Evolutionary conservation across 2,113 vertebrate species (phyloP).

Genomic region (Pachypanchax playfairii): DNA sequence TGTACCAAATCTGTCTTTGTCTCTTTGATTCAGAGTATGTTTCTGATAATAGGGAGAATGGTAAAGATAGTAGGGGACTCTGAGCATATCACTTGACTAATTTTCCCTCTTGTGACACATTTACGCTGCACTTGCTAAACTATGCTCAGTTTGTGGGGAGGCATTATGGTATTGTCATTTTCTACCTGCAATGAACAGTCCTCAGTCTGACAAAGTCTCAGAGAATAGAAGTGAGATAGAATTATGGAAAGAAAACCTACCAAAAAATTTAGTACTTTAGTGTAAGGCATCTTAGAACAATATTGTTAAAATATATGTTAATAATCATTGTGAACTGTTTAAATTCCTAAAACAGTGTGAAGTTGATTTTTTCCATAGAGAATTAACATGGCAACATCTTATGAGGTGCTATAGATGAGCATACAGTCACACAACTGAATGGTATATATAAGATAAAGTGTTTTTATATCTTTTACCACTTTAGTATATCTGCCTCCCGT

Average conservation of each 20-base stretch:
- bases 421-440: too few relatives aligned
- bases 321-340: too few relatives aligned
- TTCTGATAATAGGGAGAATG: slow-evolving; percentile 27
- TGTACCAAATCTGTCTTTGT: neutral
- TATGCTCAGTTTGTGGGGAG: slow-evolving; percentile 19
- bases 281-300: neutral
- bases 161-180: slow-evolving; percentile 25
- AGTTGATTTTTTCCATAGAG: too few relatives aligned
- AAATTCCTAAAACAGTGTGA: too few relatives aligned
- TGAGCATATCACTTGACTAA: slow-evolving; percentile 16
- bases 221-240: neutral
- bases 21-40: slow-evolving; percentile 28
- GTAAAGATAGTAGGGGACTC: slow-evolving; percentile 29
- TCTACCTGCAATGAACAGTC: slow-evolving; percentile 5
- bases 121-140: slow-evolving; percentile 52
- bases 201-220: slow-evolving; percentile 10
- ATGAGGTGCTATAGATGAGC: too few relatives aligned
- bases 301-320: neutral
- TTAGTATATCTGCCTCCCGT: too few relatives aligned
- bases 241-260: neutral
- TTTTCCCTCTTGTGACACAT: slow-evolving; percentile 27
- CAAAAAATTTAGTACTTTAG: neutral
- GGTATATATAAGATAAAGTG: too few relatives aligned
- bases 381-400: too few relatives aligned
- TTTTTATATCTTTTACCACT: too few relatives aligned